phyloP scores from a whole-genome alignment of 2,888 invertebrate genomes.

The Lissonota sp. region DNA sequence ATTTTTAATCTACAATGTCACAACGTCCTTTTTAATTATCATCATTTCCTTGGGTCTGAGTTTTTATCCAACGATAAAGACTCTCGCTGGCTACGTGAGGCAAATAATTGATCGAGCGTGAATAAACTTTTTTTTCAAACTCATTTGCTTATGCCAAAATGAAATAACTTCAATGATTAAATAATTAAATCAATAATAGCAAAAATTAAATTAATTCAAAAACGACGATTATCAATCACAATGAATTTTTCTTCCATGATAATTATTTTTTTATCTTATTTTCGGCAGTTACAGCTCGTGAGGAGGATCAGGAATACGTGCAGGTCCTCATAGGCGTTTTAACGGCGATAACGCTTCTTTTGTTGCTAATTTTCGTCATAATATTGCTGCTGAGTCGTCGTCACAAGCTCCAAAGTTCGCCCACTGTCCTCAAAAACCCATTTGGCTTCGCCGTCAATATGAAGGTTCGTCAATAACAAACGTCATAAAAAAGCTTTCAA shows the following conservation, averaged over 20 bases:
- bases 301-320: slow-evolving; percentile 86
- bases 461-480: slow-evolving; percentile 84
- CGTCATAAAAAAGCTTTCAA: too few relatives aligned
- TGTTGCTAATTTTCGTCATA: slow-evolving; percentile 87
- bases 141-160: not conserved
- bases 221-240: too few relatives aligned
- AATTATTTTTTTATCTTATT: too few relatives aligned
- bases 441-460: slow-evolving; percentile 88
- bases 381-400: slow-evolving; percentile 87
- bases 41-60: not conserved
- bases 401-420: slow-evolving; percentile 87
- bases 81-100: too few relatives aligned
- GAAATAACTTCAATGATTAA: not conserved
- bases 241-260: not conserved
- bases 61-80: not conserved
- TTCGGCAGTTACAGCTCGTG: slow-evolving; percentile 85
- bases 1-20: not conserved
- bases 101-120: too few relatives aligned
- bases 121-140: too few relatives aligned
- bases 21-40: not conserved
- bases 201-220: too few relatives aligned
- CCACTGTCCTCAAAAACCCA: slow-evolving; percentile 87
- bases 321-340: slow-evolving; percentile 88
- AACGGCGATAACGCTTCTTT: slow-evolving; percentile 88
- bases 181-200: too few relatives aligned